These are phyloP conservation scores for Centropyge bicolor DNA, from an alignment of 2,797 vertebrate genomes.

Conservation along the genomic window DNA sequence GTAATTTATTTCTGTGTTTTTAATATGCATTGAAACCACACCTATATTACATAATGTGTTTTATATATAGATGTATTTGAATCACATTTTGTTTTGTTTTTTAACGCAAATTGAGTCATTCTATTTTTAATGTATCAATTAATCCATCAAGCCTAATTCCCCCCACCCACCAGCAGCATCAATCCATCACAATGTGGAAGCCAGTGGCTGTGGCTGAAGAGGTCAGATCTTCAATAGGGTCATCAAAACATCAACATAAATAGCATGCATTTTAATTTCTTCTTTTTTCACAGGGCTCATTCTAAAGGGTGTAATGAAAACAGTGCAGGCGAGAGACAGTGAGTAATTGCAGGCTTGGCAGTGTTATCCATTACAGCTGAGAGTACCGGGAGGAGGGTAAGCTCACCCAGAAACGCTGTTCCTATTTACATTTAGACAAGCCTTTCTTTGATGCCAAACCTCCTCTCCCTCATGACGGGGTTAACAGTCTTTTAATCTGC, in stretches of 20 bases:
- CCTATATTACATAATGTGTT: not conserved
- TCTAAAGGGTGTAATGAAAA: constrained; percentile 82
- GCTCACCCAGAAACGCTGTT: constrained; percentile 70
- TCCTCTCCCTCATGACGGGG: constrained; percentile 64
- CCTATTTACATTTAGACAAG: constrained; percentile 87
- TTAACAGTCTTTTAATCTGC: constrained; percentile 80
- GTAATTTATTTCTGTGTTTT: not conserved
- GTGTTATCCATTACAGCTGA: constrained; percentile 82
- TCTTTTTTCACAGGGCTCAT: constrained; percentile 50
- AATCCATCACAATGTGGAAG: constrained; percentile 20
- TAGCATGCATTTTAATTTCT: constrained; percentile 46
- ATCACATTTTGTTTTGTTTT: not conserved
- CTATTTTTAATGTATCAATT: constrained; percentile 20
- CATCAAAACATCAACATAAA: constrained; percentile 63
- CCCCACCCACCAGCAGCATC: not conserved
- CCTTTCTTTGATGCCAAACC: constrained; percentile 58
- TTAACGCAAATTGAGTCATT: not conserved
- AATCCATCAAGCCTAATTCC: not conserved
- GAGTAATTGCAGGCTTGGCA: constrained; percentile 83
- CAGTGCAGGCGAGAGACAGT: constrained; percentile 76
- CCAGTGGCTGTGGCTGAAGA: constrained; percentile 9
- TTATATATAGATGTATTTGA: not conserved
- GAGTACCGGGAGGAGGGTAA: constrained; percentile 61
- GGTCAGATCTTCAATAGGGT: constrained; percentile 44
- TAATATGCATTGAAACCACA: not conserved